Percentiles rank a stretch among this genome's conserved stretches.
Conservation (phyloP, 2,113 vertebrate genomes). For the Todiramphus chloris region DNA sequence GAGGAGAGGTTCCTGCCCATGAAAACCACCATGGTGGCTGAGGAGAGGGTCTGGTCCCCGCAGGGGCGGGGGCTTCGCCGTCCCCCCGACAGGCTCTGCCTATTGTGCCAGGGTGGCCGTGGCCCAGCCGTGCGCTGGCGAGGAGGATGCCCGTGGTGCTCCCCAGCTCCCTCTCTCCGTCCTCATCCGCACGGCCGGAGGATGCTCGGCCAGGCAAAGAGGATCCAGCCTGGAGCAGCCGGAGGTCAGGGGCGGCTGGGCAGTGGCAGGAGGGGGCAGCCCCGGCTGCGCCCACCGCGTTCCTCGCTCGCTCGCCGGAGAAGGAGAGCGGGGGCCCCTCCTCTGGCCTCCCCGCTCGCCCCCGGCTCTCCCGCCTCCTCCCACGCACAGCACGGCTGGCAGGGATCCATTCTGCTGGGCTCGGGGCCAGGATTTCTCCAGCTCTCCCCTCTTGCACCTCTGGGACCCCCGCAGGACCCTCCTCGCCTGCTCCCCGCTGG, state of each 20-base stretch:
- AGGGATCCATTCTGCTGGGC: neutral
- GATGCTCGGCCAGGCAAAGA: neutral
- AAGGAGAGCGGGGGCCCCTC: neutral
- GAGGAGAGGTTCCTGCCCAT: conserved; percentile 85
- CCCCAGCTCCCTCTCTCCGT: neutral
- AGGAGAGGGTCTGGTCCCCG: neutral
- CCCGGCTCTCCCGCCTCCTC: neutral
- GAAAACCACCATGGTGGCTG: conserved; percentile 85
- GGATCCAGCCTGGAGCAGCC: neutral
- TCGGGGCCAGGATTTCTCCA: neutral
- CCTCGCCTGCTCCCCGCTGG: neutral
- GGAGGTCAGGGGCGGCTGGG: neutral
- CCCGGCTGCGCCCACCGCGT: neutral
- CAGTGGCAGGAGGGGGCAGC: neutral
- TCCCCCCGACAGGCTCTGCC: neutral
- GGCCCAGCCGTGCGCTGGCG: neutral
- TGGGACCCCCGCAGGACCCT: neutral
- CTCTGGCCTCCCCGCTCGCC: neutral
- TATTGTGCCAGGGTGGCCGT: neutral
- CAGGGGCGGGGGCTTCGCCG: neutral
- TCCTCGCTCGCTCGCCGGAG: neutral
- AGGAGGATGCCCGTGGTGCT: neutral
- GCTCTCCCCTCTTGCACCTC: neutral
- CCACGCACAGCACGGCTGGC: neutral
- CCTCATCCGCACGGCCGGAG: neutral